Evolutionary conservation across 2,113 vertebrate genomes (phyloP), one percentile per base, ranked within the genome.

Genomic region (Thunnus maccoyii): DNA sequence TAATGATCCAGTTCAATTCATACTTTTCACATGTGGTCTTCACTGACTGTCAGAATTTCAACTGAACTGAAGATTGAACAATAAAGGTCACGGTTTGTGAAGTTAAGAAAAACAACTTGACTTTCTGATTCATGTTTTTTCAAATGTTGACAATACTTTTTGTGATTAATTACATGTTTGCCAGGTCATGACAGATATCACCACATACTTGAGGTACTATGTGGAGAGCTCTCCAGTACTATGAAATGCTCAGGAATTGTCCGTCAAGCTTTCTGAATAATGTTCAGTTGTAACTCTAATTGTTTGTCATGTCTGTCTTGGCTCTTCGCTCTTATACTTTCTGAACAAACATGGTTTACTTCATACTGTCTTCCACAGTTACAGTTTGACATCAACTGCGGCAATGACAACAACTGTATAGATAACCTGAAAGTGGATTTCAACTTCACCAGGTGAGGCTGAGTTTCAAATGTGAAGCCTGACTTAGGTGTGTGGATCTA

Each of bases 311-410:
- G 36, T 41, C 36, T 41, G 36, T 41, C 36, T 41, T 9, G 36
- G 36, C 8, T 8, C 8, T 41, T 41, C 2, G 36, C 36, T 41
- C 36, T 41, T 41, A 56, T 10, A 32, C 25, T 62, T 46, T 51
- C 32, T 69, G 2, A 57, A 3, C 4, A 27, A 9, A 41, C 36
- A 36, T 36, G 7, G 32, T 7, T 36, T 36, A 36, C 32, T 36
- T 36, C 32, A 36, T 48, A 5, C 32, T 72, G 41, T 73, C 14
- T 44, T 78, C 65, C 56, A 75, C 92, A 98, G 97, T 82, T 97
- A 22, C 86, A 88, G 3, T 97, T 97, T 90, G 94, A 96, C 91
- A 96, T 96, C 86, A 93, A 96, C 75, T 98, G 97, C 69, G 97
- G 96, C 3, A 2, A 1, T 0, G 96, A 97, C 67, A 86, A 87